These are phyloP conservation scores for Blomia tropicalis DNA, from an alignment of 2,888 invertebrate genomes.

Conservation along the genomic window DNA sequence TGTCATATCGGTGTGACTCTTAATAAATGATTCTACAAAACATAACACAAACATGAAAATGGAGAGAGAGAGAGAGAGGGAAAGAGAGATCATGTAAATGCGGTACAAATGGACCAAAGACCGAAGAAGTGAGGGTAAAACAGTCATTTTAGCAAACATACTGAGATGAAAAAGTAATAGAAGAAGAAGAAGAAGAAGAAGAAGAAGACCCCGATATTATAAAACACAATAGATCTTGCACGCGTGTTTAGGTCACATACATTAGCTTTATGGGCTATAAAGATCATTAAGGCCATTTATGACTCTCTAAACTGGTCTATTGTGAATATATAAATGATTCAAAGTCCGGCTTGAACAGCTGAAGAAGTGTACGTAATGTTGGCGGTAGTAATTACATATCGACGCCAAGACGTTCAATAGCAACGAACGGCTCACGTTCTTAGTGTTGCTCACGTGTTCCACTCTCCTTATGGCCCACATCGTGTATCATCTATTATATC, in stretches of 20 bases:
- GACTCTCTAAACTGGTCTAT: background rate
- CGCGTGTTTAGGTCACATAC: background rate
- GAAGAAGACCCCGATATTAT: background rate
- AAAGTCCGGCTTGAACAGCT: background rate
- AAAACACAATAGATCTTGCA: background rate
- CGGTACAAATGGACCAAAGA: background rate
- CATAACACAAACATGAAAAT: background rate
- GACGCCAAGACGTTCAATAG: background rate
- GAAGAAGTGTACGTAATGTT: background rate
- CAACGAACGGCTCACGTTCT: background rate
- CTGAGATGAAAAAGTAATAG: no score
- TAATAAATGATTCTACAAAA: constrained; percentile 10
- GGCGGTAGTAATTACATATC: background rate
- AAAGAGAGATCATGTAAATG: background rate
- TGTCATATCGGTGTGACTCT: constrained; percentile 15
- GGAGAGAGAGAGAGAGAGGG: no score
- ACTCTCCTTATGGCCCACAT: no score
- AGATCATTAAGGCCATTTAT: constrained; percentile 9
- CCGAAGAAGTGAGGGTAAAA: background rate
- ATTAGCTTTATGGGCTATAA: constrained; percentile 14
- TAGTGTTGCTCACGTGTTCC: constrained; percentile 3
- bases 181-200: background rate
- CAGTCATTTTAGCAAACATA: no score
- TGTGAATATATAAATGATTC: background rate
- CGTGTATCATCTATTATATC: constrained; percentile 9